Conservation (phyloP, 2,888 invertebrate genomes). For the Sinelater perroti region DNA sequence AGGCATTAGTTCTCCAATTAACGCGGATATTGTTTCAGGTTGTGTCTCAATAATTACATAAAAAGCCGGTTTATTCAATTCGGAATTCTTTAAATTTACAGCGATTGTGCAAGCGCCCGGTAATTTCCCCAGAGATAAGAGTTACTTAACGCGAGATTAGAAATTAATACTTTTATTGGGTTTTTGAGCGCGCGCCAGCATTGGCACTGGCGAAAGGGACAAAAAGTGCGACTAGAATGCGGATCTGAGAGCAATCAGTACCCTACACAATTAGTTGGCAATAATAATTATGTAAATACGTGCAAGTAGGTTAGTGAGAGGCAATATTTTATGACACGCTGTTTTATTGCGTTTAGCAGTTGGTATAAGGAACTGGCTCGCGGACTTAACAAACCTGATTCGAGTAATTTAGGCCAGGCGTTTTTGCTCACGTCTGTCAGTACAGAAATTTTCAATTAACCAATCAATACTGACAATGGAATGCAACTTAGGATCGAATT, state of each 20-base stretch:
- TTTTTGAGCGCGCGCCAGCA: too few species aligned
- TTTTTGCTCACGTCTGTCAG: slow-evolving; percentile 23
- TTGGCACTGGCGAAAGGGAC: slow-evolving; percentile 1
- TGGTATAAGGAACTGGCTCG: slow-evolving; percentile 43
- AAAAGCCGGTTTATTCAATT: too few species aligned
- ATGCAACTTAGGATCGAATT: slow-evolving; percentile 9
- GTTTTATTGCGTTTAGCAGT: slow-evolving; percentile 40
- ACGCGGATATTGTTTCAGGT: too few species aligned
- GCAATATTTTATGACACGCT: slow-evolving; percentile 45
- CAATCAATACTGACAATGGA: slow-evolving; percentile 21
- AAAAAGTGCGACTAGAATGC: slow-evolving; percentile 33
- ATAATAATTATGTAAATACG: slow-evolving; percentile 48
- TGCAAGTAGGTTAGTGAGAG: slow-evolving; percentile 50
- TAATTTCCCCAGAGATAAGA: too few species aligned
- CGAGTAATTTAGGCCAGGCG: slow-evolving; percentile 41
- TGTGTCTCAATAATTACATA: too few species aligned
- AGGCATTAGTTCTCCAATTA: too few species aligned
- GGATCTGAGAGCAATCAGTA: slow-evolving; percentile 41
- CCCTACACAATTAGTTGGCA: slow-evolving; percentile 41
- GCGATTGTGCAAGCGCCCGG: too few species aligned
- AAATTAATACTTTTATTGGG: too few species aligned
- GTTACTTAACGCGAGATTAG: too few species aligned
- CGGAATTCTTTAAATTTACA: too few species aligned
- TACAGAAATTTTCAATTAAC: slow-evolving; percentile 19
- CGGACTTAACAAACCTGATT: slow-evolving; percentile 42